A percentile compares a stretch with the other conserved stretches of the same genome.
Conservation (phyloP, 2,113 vertebrate species). For the Patagioenas fasciata region DNA sequence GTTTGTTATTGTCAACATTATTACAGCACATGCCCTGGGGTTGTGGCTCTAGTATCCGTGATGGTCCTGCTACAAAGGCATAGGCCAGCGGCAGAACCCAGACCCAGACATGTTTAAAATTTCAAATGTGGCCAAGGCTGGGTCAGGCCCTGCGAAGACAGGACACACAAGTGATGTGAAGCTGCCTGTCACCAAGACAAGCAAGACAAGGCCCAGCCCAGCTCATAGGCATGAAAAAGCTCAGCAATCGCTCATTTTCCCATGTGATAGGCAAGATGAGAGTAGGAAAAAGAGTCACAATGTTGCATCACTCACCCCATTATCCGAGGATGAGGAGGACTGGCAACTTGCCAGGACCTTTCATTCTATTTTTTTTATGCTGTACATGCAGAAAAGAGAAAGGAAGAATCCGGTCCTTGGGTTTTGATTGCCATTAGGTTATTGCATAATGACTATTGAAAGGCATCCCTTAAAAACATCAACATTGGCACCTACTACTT, state of each 20-base stretch:
- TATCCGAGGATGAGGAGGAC: background rate
- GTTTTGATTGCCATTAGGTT: background rate
- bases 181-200: background rate
- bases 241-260: background rate
- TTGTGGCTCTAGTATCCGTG: accelerated
- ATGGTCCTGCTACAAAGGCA: background rate
- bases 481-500: conserved; percentile 1
- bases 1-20: background rate
- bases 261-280: background rate
- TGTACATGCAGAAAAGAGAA: background rate
- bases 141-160: background rate
- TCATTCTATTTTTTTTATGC: background rate
- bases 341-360: conserved; percentile 15
- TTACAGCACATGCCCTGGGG: background rate
- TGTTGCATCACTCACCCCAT: background rate
- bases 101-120: background rate
- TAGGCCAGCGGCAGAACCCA: background rate
- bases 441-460: background rate
- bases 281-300: background rate
- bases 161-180: background rate
- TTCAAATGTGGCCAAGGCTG: background rate
- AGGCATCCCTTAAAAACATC: background rate
- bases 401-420: background rate
- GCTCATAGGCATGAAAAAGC: background rate
- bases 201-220: background rate